phyloP scores from a whole-genome alignment of 2,113 vertebrate genomes.

The Glaucomys volans region DNA sequence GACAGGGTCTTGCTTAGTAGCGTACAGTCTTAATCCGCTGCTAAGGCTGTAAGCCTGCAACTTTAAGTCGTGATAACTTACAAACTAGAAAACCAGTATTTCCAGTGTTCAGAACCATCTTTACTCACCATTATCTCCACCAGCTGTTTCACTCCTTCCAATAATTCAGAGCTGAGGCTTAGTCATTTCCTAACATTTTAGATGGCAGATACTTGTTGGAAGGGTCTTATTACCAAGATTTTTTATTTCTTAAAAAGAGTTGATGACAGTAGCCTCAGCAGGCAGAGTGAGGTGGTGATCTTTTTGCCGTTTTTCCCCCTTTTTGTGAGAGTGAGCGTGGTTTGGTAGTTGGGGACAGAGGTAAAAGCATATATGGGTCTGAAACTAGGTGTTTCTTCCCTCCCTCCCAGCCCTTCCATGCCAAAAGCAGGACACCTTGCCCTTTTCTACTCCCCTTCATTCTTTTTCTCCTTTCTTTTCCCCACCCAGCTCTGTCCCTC shows the following conservation, averaged over 20 bases:
- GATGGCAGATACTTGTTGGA: not conserved
- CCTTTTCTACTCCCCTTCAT: not conserved
- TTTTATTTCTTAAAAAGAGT: constrained; percentile 15
- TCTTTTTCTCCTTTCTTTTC: not conserved
- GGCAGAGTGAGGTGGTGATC: not conserved
- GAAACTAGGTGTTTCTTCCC: not conserved
- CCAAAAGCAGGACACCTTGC: not conserved
- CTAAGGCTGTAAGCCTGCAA: not conserved
- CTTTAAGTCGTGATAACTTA: not conserved
- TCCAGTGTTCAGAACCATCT: constrained; percentile 13
- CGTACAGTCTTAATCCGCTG: no score
- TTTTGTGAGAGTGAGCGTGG: not conserved
- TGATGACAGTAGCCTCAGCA: not conserved
- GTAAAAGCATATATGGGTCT: not conserved
- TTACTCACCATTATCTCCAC: not conserved
- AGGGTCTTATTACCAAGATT: not conserved
- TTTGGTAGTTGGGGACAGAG: not conserved
- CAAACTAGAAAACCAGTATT: constrained; percentile 18
- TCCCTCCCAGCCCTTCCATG: not conserved
- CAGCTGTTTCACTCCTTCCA: not conserved
- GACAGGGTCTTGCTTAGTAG: no score
- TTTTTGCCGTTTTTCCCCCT: not conserved
- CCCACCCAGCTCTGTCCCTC: not conserved
- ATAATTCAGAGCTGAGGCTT: not conserved
- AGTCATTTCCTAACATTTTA: constrained; percentile 24